Evolutionary conservation across 2,888 invertebrate genomes (phyloP).

Genomic region (Limnephilus marmoratus): DNA sequence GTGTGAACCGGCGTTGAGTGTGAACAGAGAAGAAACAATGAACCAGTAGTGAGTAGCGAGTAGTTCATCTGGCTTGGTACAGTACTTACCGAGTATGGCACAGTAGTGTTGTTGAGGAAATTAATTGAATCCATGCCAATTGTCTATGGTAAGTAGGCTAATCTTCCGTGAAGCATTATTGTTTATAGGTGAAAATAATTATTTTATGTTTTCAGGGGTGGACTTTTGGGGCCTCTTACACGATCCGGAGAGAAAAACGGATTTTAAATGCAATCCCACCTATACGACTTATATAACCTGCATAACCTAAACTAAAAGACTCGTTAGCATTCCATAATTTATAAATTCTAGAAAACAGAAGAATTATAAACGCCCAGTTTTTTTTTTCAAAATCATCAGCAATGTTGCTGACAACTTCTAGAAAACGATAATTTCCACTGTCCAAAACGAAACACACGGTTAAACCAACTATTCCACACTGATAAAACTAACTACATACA

Average conservation of each 20-base stretch:
- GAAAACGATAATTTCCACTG: too few species aligned
- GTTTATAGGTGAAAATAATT: background rate
- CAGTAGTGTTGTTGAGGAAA: background rate
- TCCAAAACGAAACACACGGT: too few species aligned
- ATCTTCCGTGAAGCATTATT: background rate
- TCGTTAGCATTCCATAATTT: too few species aligned
- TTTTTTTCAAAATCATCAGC: too few species aligned
- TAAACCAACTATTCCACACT: too few species aligned
- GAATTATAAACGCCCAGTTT: too few species aligned
- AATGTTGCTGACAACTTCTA: too few species aligned
- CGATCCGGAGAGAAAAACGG: too few species aligned
- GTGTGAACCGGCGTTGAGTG: background rate
- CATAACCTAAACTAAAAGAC: background rate
- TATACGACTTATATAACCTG: too few species aligned
- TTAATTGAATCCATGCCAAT: background rate
- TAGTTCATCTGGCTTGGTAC: background rate
- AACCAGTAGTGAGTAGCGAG: background rate
- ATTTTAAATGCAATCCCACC: too few species aligned
- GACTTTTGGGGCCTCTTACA: background rate
- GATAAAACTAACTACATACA: too few species aligned
- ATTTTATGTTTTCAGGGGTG: background rate
- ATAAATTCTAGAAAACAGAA: too few species aligned
- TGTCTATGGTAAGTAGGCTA: background rate
- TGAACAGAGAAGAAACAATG: background rate
- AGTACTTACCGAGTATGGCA: background rate